phyloP scores from a whole-genome alignment of 2,888 invertebrate genomes.

The Colostygia pectinataria region DNA sequence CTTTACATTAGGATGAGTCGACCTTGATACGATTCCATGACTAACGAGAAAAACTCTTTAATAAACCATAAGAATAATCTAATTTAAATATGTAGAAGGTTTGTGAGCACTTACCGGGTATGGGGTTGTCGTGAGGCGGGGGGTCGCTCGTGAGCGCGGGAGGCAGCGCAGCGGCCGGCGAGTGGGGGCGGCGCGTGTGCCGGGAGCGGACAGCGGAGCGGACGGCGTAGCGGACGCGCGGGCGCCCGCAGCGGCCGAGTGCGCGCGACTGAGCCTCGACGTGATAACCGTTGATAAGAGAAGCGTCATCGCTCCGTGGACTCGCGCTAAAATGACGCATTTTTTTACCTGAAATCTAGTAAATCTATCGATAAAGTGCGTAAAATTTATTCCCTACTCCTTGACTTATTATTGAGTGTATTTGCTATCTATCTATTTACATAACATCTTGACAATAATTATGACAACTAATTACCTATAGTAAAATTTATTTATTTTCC shows the following conservation, averaged over 20 bases:
- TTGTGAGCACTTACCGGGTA: background rate
- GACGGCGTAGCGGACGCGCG: slow-evolving; percentile 41
- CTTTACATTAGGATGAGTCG: slow-evolving; percentile 63
- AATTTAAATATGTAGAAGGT: background rate
- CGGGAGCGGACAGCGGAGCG: slow-evolving; percentile 37
- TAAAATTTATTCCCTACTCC: too few relatives aligned
- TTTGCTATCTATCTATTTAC: too few relatives aligned
- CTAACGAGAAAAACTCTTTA: slow-evolving; percentile 29
- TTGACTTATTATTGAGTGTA: too few relatives aligned
- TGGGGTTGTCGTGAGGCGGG: background rate
- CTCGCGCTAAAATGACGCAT: slow-evolving; percentile 42
- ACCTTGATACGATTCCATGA: slow-evolving; percentile 50
- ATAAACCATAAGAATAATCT: slow-evolving; percentile 22
- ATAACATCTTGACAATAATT: too few relatives aligned
- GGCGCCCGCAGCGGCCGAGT: slow-evolving; percentile 59
- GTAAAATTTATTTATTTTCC: too few relatives aligned
- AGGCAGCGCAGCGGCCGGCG: slow-evolving; percentile 23
- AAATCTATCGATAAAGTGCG: background rate
- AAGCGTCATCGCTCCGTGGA: slow-evolving; percentile 56
- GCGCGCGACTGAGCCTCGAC: slow-evolving; percentile 68
- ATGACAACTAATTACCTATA: too few relatives aligned
- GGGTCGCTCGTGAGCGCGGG: slow-evolving; percentile 5
- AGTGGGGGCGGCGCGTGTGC: slow-evolving; percentile 8
- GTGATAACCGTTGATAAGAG: slow-evolving; percentile 78
- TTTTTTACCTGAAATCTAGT: background rate